These are phyloP conservation scores for Cephus rjabovi DNA, from an alignment of 2,888 invertebrate genomes.

Conservation along the genomic window DNA sequence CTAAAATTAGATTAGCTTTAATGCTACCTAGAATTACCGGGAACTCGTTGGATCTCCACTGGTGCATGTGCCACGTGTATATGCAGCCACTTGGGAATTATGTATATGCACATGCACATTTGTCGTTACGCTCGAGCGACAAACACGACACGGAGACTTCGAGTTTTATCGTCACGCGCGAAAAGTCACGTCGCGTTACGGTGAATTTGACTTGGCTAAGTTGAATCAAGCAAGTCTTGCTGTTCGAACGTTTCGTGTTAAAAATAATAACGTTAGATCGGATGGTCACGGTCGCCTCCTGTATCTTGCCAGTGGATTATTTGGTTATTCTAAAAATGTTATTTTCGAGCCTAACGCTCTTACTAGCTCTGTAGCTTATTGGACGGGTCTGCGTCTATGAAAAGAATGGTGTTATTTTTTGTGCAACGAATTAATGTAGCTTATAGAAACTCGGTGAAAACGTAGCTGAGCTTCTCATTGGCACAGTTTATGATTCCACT, in stretches of 20 bases:
- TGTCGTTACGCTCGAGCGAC: not conserved
- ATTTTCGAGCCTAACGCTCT: too few species aligned
- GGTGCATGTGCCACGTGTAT: not conserved
- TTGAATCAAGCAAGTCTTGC: too few species aligned
- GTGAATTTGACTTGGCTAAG: too few species aligned
- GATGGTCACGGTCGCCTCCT: too few species aligned
- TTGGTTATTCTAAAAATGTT: too few species aligned
- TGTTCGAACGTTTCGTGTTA: too few species aligned
- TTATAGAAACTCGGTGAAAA: constrained; percentile 25
- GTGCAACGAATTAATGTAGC: too few species aligned
- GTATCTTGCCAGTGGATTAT: too few species aligned
- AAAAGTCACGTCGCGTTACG: not conserved
- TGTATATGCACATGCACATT: not conserved
- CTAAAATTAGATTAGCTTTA: constrained; percentile 40
- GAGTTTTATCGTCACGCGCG: not conserved
- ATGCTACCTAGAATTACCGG: constrained; percentile 17
- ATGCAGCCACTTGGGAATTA: not conserved
- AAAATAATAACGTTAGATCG: too few species aligned
- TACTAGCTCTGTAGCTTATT: accelerated
- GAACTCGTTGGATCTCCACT: not conserved
- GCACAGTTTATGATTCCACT: constrained; percentile 27
- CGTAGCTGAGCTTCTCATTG: constrained; percentile 14
- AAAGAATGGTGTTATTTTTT: too few species aligned
- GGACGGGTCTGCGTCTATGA: too few species aligned
- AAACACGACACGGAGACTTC: not conserved